Conservation (phyloP, 2,888 invertebrate species). For the Tenthredo amoena region DNA sequence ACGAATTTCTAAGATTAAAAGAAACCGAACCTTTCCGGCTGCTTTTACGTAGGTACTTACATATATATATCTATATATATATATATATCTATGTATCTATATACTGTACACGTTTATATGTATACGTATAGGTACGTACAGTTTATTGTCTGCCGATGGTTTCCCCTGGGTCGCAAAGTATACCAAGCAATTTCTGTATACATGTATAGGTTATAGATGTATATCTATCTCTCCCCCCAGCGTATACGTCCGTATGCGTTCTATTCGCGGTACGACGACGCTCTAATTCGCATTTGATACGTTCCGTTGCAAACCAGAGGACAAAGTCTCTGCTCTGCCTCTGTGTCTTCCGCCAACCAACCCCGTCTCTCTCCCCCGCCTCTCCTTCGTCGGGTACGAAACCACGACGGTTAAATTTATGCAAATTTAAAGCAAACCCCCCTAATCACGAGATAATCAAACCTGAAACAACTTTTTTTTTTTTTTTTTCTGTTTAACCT, state of each 20-base stretch:
- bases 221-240: not conserved
- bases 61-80: not conserved
- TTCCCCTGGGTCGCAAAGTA: not conserved
- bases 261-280: constrained; percentile 34
- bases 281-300: constrained; percentile 48
- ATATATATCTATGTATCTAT: not conserved
- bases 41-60: constrained; percentile 1
- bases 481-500: not conserved
- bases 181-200: constrained; percentile 16
- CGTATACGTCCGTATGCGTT: constrained; percentile 10
- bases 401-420: constrained; percentile 27
- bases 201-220: not conserved
- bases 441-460: constrained; percentile 39
- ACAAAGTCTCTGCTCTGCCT: constrained; percentile 24
- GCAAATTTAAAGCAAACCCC: constrained; percentile 38
- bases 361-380: not conserved
- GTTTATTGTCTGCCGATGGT: constrained; percentile 21
- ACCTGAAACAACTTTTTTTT: not conserved
- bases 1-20: constrained; percentile 32
- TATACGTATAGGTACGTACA: not conserved
- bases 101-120: not conserved
- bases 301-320: constrained; percentile 38
- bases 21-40: constrained; percentile 19
- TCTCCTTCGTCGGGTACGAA: not conserved
- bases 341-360: not conserved